Base-by-base conservation (phyloP, 2,888 invertebrate genomes). In the Salticus scenicus region DNA sequence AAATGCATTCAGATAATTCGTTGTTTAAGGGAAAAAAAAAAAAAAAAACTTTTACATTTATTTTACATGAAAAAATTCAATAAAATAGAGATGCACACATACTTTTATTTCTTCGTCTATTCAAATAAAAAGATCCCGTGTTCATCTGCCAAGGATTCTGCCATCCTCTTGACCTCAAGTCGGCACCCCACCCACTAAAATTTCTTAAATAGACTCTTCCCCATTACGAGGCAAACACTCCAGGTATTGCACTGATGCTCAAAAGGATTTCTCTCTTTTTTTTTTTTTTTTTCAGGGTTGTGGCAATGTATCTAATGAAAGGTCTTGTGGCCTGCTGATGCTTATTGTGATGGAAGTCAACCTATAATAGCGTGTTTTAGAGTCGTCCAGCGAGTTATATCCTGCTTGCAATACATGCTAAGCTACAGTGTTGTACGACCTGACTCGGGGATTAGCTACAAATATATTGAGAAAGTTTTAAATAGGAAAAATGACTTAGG, bases 331-430 rank as follows among this genome's bases (percentile, higher is more conserved):
- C 70, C 37, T 67, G 66, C 37, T 67, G 66, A 33, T 31, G 31
- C 67, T 73, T 64, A 84, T 84, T 84, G 83, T 84, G 83, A 84
- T 84, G 77, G 72, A 67, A 66, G 72, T 57, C 42, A 63, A 20
- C 76, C n/a, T n/a, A 73, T 84, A 83, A 84, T 84, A 77, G 83
- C 77, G 83, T 84, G 83, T 77, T 78, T 84, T 77, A 67, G 83
- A 84, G 83, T 42, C 57, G 83, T 66, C 73, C 73, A 84, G 76
- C 77, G 73, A 84, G 77, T 84, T 72, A 84, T 84, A 84, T 84
- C 83, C 83, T 84, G 83, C 83, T 84, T 20, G 42, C 28, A 77
- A 84, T 84, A 84, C 72, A 67, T 57, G 47, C 51, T 57, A 63
- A 57, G 83, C 73, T 84, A 77, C 83, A 73, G 83, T 77, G 77